Evolutionary conservation across 1,140 invertebrate genomes (phyloP), one percentile per base, ranked within the genome.

Genomic region (Luehdorfia chinensis): DNA sequence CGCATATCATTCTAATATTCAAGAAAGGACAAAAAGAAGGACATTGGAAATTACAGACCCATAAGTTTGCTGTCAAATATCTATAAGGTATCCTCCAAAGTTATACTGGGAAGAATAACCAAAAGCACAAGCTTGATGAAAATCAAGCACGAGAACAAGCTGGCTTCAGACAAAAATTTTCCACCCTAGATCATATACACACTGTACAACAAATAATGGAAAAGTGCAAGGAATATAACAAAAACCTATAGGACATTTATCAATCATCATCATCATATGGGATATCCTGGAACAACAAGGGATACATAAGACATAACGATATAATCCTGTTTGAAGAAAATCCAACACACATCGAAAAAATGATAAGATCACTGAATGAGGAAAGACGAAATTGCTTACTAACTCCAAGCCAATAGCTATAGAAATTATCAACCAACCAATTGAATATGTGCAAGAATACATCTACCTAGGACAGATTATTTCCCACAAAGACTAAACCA

Each of bases 391-490:
- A n/a, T n/a, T n/a, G n/a, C n/a, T n/a, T n/a, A n/a, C n/a, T n/a
- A n/a, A n/a, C n/a, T n/a, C n/a, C n/a, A n/a, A n/a, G n/a, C n/a
- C n/a, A n/a, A n/a, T n/a, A n/a, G n/a, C n/a, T n/a, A n/a, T n/a
- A n/a, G n/a, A n/a, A n/a, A 9, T 43, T 13, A 8, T 11, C 9
- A 9, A 39, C 12, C 14, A 23, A 15, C 9, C 11, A 6, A 9
- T 31, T 11, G 37, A 39, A 43, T 43, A 50, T 36, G 48, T 50
- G 1, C 7, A 49, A 16, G 30, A 44, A 21, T 50, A 50, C n/a
- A 34, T 31, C 12, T 49, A 49, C 18, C n/a, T 41, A 13, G 32
- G 47, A 4, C 47, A 49, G 9, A 19, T 49, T 12, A 50, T 44
- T 14, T 32, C 37, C 2, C 13, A 14, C 1, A 31, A 34, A 27